phyloP scores from a whole-genome alignment of 1,140 invertebrate genomes.

The Procambarus virginalis region DNA sequence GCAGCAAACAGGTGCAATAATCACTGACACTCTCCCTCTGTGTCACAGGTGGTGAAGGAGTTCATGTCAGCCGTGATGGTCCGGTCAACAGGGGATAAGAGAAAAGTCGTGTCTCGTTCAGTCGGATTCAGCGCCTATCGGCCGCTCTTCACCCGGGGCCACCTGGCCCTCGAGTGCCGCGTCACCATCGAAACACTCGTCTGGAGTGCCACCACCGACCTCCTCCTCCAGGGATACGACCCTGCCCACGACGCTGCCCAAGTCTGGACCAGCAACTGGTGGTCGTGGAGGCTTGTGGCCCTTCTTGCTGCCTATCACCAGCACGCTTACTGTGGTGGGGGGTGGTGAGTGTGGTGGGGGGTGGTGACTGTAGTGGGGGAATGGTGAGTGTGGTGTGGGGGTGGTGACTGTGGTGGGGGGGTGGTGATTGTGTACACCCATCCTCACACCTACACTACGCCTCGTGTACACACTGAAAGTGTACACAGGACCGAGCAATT shows the following conservation, averaged over 20 bases:
- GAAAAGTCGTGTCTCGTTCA: constrained; percentile 24
- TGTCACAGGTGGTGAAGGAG: constrained; percentile 15
- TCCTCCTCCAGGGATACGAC: constrained; percentile 26
- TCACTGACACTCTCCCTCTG: background rate
- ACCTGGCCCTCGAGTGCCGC: constrained; percentile 38
- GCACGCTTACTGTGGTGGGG: no score
- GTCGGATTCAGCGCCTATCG: constrained; percentile 25
- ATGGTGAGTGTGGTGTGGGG: no score
- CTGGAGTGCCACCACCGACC: constrained; percentile 24
- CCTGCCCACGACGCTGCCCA: background rate
- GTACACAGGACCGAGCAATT: no score
- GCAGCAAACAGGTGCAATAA: no score
- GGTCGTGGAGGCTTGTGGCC: no score
- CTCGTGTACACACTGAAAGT: no score
- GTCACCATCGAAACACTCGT: constrained; percentile 30
- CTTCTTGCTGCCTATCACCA: no score
- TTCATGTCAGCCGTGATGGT: constrained; percentile 29
- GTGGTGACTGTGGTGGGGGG: no score
- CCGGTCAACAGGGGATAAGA: background rate
- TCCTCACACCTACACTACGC: no score
- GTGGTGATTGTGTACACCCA: no score
- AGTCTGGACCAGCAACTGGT: background rate
- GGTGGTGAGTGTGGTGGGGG: no score
- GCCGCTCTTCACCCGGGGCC: constrained; percentile 15
- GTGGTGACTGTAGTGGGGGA: no score